phyloP scores from a whole-genome alignment of 2,113 vertebrate genomes.

The Oreochromis tanganicae region DNA sequence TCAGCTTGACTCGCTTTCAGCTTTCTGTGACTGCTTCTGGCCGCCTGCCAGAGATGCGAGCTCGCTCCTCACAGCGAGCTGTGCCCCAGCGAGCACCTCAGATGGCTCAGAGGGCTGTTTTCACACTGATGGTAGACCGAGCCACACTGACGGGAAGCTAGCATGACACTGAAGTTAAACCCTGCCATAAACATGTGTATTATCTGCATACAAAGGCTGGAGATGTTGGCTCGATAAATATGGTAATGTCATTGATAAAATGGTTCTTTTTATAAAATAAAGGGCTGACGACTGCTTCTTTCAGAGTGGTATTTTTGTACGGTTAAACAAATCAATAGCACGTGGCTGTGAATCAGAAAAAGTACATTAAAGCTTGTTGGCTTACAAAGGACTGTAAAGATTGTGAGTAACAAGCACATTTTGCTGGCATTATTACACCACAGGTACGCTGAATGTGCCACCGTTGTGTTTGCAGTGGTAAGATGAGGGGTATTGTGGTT shows the following conservation, averaged over 20 bases:
- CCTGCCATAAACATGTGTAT: neutral
- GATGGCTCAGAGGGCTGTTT: neutral
- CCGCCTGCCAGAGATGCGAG: neutral
- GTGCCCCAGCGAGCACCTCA: neutral
- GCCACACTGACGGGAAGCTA: neutral
- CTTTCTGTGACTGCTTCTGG: constrained; percentile 6
- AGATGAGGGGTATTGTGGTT: neutral
- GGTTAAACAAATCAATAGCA: neutral
- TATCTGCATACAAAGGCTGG: neutral
- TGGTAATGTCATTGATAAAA: neutral
- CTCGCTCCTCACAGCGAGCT: neutral
- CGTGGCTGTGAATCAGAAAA: neutral
- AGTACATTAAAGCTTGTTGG: neutral
- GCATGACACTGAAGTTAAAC: neutral
- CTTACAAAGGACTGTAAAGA: neutral
- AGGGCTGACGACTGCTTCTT: rapidly evolving
- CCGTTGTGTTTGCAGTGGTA: neutral
- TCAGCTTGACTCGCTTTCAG: neutral
- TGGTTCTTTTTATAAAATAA: neutral
- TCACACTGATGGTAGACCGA: neutral
- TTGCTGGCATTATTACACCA: neutral
- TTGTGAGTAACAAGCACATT: neutral
- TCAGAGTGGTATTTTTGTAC: neutral
- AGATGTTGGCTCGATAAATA: neutral
- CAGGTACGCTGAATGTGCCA: neutral